Base-by-base conservation (phyloP, 2,888 invertebrate genomes). In the Melitaea athalia region DNA sequence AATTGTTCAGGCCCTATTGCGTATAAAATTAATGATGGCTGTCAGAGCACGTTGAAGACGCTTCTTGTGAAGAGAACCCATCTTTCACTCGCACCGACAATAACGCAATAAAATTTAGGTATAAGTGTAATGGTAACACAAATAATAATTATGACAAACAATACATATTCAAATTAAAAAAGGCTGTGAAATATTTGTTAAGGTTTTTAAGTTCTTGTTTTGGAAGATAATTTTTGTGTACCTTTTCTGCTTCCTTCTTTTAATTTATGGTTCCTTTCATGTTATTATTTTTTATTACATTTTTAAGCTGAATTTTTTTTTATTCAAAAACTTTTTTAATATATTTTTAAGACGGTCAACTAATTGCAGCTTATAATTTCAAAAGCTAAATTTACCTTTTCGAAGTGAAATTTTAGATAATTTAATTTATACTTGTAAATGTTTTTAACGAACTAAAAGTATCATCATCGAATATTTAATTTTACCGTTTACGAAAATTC, bases 401-500 rank as follows among this genome's bases (percentile, higher is more conserved):
- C 8, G 38, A 38, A 38, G 38, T 7, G 38, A 38, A 7, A 14
- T 49, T 49, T n/a, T 3, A 4, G 47, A n/a, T 49, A 49, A 49
- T 49, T 5, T n/a, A 14, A n/a, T 49, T 49, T n/a, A 49, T 49
- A n/a, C 0, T 6, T 14, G 47, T 49, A 38, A 0, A 38, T 38
- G 38, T 38, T 38, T 49, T 33, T n/a, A 7, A 6, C 33, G 7
- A 55, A 57, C 38, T 57, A n/a, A 57, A 57, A 33, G 52, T 52
- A 60, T 42, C 43, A 60, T 52, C 60, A 47, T 65, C 43, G 52
- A 45, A 45, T 53, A 59, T 49, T n/a, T 65, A 52, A 65, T 65
- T 65, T 60, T 15, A 42, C 10, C 57, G 42, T 57, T 52, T 52
- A 52, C 52, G 52, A 42, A 31, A 42, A 42, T 38, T 42, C 42